These are phyloP conservation scores for Amphibalanus amphitrite DNA, from an alignment of 1,140 invertebrate genomes.

Conservation along the genomic window DNA sequence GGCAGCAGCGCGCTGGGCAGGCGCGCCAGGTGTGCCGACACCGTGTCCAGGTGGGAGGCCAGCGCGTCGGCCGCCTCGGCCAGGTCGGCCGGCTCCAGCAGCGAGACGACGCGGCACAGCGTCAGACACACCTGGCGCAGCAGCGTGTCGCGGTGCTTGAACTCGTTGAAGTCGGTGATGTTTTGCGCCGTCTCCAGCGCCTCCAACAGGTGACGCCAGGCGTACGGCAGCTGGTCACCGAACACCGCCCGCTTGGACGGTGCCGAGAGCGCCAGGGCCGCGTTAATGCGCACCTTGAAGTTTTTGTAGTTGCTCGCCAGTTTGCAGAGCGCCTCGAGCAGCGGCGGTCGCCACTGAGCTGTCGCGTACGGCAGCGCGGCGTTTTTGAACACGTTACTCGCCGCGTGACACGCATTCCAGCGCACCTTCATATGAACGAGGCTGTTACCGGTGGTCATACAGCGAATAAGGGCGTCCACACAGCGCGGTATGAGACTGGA, in stretches of 20 bases:
- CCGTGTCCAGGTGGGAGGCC: conserved; percentile 16
- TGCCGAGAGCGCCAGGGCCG: conserved; percentile 49
- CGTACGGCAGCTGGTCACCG: conserved; percentile 11
- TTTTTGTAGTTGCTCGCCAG: conserved; percentile 38
- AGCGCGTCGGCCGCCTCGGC: conserved; percentile 16
- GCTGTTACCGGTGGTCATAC: conserved; percentile 40
- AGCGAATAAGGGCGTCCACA: conserved; percentile 42
- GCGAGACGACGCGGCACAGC: conserved; percentile 14
- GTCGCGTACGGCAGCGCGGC: conserved; percentile 33
- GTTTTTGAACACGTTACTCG: conserved; percentile 57
- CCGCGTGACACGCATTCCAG: conserved; percentile 78
- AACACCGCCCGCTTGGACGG: conserved; percentile 27
- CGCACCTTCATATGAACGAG: conserved; percentile 52
- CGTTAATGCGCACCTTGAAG: conserved; percentile 62
- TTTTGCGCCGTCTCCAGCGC: conserved; percentile 17
- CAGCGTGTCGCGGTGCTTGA: conserved; percentile 17
- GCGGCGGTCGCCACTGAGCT: conserved; percentile 34
- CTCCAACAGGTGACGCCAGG: conserved; percentile 14
- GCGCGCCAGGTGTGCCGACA: conserved; percentile 9
- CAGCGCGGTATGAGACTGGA: conserved; percentile 33
- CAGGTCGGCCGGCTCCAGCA: conserved; percentile 13
- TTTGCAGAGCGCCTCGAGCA: conserved; percentile 32
- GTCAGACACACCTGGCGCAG: conserved; percentile 14
- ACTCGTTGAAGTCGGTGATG: conserved; percentile 16
- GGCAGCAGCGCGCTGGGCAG: neutral